Evolutionary conservation across 2,113 vertebrate genomes (phyloP).

Genomic region (Trogon melanurus): DNA sequence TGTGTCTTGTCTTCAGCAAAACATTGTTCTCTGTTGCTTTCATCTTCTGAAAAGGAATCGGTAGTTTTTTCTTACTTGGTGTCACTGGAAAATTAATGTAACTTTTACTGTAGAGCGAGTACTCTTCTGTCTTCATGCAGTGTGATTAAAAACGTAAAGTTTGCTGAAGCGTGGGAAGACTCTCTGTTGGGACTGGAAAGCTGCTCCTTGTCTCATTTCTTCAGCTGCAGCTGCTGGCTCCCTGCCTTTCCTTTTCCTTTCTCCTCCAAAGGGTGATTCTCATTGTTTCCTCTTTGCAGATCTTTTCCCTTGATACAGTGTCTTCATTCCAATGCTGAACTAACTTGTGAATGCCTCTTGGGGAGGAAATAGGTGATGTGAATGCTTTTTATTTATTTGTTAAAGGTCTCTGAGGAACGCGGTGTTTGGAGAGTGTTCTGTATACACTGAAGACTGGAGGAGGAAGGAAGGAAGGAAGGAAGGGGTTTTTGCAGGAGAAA

Average conservation of each 20-base stretch:
- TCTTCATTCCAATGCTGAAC: slow-evolving; percentile 21
- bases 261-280: slow-evolving; percentile 30
- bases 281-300: slow-evolving; percentile 20
- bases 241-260: slow-evolving; percentile 27
- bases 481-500: not conserved
- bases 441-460: not conserved
- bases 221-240: slow-evolving; percentile 53
- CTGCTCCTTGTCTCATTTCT: not conserved
- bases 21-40: not conserved
- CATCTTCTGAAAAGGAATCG: not conserved
- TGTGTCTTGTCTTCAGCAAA: not conserved
- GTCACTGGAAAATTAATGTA: not conserved
- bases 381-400: slow-evolving; percentile 2
- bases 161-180: not conserved
- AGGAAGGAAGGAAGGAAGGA: not conserved
- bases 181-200: not conserved
- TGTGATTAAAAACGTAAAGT: not conserved
- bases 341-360: not conserved
- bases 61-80: not conserved
- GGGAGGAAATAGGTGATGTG: slow-evolving; percentile 28
- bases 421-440: not conserved
- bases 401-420: not conserved
- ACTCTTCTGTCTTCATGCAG: not conserved
- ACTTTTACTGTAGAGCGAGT: not conserved
- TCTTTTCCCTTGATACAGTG: slow-evolving; percentile 22